These are phyloP conservation scores for Porites rus DNA, from an alignment of 92 coral and sea anemone genomes.

Conservation along the genomic window DNA sequence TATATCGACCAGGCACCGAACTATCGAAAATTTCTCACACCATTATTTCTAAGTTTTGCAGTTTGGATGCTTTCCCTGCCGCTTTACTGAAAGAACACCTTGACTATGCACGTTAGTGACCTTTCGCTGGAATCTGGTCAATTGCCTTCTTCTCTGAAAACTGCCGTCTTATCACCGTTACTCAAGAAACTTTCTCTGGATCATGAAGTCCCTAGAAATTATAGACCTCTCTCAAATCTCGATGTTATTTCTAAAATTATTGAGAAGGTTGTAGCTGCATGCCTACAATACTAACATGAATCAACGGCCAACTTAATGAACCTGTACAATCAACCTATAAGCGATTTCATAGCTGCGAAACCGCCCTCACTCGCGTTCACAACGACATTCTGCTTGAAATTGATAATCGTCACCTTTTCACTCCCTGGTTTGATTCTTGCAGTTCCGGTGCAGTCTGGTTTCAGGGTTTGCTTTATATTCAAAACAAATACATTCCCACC, in stretches of 20 bases:
- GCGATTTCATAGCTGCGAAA: conserved; percentile 28
- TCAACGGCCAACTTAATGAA: conserved; percentile 13
- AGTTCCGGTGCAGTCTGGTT: too few relatives aligned
- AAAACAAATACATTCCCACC: too few relatives aligned
- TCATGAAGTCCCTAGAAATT: background rate
- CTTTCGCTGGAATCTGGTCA: background rate
- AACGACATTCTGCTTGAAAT: background rate
- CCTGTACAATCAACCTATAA: background rate
- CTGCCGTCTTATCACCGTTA: conserved; percentile 6
- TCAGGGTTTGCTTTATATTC: too few relatives aligned
- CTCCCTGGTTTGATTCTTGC: too few relatives aligned
- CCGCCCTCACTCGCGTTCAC: background rate
- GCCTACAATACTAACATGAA: conserved; percentile 16
- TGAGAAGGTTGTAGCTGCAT: conserved; percentile 18
- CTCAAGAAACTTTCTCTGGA: conserved; percentile 45
- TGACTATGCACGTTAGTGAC: background rate
- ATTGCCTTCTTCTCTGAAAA: conserved; percentile 16
- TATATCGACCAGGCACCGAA: background rate
- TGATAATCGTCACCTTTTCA: conserved; percentile 23
- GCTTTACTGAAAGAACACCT: background rate
- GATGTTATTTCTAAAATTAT: background rate
- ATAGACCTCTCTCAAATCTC: conserved; percentile 50
- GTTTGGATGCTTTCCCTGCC: background rate
- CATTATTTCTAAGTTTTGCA: conserved; percentile 35
- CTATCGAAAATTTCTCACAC: conserved; percentile 23